phyloP scores from a whole-genome alignment of 2,888 invertebrate genomes.

The Bursaphelenchus okinawaensis region DNA sequence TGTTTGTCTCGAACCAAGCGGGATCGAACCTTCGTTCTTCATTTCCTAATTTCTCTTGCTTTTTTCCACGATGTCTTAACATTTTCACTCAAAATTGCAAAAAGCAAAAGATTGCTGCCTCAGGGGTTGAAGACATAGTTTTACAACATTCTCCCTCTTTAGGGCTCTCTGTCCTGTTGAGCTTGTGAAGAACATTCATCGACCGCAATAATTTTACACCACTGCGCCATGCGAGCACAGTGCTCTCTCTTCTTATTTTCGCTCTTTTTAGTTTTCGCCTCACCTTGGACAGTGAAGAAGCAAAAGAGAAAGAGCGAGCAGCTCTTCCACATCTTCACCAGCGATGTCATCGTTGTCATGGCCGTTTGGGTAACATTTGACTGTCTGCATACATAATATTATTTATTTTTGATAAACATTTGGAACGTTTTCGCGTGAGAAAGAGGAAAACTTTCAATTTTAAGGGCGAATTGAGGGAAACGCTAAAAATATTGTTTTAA shows the following conservation, averaged over 20 bases:
- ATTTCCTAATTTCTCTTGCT: neutral
- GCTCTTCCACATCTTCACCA: too few relatives aligned
- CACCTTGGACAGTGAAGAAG: neutral
- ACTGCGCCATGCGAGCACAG: neutral
- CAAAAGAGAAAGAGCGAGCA: neutral
- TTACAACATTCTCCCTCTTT: neutral
- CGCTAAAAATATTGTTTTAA: too few relatives aligned
- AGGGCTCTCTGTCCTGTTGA: neutral
- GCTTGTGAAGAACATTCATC: neutral
- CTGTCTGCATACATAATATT: too few relatives aligned
- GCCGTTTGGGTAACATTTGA: too few relatives aligned
- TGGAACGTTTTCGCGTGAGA: too few relatives aligned
- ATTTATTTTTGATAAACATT: too few relatives aligned
- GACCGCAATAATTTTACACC: neutral
- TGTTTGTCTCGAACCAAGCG: neutral
- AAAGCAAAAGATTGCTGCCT: neutral
- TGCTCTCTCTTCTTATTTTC: neutral
- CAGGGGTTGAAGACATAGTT: neutral
- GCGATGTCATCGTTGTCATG: too few relatives aligned
- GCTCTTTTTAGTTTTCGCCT: neutral
- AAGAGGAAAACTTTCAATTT: too few relatives aligned
- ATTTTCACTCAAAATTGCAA: neutral
- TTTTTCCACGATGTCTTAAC: neutral
- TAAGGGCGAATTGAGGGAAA: too few relatives aligned
- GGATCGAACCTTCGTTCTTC: neutral